phyloP scores from a whole-genome alignment of 2,113 vertebrate species.

The Vireo altiloquus region DNA sequence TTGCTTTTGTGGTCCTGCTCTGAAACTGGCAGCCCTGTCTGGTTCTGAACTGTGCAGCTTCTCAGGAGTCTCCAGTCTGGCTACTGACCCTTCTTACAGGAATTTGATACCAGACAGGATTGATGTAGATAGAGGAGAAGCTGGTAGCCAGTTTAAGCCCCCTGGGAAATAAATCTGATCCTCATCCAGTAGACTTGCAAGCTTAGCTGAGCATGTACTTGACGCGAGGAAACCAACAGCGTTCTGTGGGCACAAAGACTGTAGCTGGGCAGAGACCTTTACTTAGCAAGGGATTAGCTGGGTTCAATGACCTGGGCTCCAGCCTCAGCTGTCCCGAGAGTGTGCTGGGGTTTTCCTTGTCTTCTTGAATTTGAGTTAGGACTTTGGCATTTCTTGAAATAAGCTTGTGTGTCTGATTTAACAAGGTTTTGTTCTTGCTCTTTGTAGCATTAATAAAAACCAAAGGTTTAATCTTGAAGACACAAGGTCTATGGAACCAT shows the following conservation, averaged over 20 bases:
- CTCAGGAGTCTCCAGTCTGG: background rate
- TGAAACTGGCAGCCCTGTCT: background rate
- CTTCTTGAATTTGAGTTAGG: background rate
- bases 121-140: background rate
- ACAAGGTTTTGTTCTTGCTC: background rate
- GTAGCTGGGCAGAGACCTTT: background rate
- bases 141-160: background rate
- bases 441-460: background rate
- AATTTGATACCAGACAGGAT: background rate
- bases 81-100: background rate
- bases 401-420: background rate
- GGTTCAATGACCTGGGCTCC: background rate
- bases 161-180: background rate
- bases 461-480: background rate
- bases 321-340: background rate
- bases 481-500: background rate
- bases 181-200: background rate
- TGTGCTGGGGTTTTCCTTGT: background rate
- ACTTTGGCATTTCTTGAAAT: background rate
- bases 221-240: rapidly evolving
- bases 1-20: background rate
- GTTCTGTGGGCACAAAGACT: background rate
- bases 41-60: background rate
- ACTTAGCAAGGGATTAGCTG: background rate
- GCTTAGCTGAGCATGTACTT: background rate